Base-by-base conservation (phyloP, 2,888 invertebrate genomes). In the Panopea generosa region DNA sequence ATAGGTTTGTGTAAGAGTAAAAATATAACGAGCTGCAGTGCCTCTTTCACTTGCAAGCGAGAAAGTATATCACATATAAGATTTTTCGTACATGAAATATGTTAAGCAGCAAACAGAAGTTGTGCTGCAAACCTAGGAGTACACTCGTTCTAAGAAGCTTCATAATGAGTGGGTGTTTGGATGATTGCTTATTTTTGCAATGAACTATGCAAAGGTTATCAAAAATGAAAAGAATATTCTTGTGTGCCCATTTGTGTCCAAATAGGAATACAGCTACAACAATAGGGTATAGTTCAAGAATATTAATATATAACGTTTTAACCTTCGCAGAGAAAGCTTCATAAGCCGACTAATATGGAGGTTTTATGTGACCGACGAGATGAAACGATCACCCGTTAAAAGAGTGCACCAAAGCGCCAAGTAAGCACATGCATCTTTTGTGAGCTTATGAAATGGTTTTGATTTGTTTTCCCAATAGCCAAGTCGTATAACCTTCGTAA, bases 201-300 rank as follows among this genome's bases (percentile, higher is more conserved):
- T 67, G 43, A 16, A 73, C 73, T 27, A 61, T 59, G 2, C 53
- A 33, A n/a, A 67, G 27, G 43, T 71, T 71, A 26, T 71, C 71
- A 45, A 57, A 67, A 11, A 73, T 26, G n/a, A 70, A 70, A 7
- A 70, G 11, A 20, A 70, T 70, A 29, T 70, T 70, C 53, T n/a
- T n/a, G n/a, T n/a, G n/a, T n/a, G n/a, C n/a, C n/a, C n/a, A n/a
- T n/a, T n/a, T n/a, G n/a, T n/a, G n/a, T 1, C 67, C 56, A 57
- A 56, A 67, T 7, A 62, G 3, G 27, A n/a, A 47, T 18, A 74
- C 74, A 18, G 74, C 74, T 7, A 74, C 7, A 26, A 68, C 52
- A 22, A 73, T 73, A 16, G 67, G 73, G 20, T 73, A 74, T 16
- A 74, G 49, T 56, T 74, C 74, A 1, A 68, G n/a, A 33, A 62